Percentiles rank a stretch among this genome's conserved stretches.
Conservation (phyloP, 2,113 vertebrate genomes). For the Saiga tatarica region DNA sequence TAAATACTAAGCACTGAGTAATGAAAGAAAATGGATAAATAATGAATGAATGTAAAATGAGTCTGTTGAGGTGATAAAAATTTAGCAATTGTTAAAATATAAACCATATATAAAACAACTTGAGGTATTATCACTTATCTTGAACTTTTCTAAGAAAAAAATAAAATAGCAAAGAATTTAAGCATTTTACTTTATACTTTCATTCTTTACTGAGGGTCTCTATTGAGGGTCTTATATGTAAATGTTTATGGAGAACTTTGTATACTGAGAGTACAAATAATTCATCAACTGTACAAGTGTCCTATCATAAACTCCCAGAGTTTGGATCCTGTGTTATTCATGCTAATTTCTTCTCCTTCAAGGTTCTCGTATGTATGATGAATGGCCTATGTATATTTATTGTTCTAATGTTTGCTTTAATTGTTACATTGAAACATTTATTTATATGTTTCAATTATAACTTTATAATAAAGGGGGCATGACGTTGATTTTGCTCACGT, state of each 20-base stretch:
- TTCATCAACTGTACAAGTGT: background rate
- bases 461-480: background rate
- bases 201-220: background rate
- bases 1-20: background rate
- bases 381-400: background rate
- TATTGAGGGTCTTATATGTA: background rate
- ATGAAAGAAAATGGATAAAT: background rate
- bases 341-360: background rate
- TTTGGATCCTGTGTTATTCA: background rate
- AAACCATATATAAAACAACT: background rate
- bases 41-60: background rate
- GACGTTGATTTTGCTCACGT: background rate
- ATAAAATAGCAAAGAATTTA: background rate
- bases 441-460: background rate
- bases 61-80: background rate
- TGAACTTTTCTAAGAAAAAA: background rate
- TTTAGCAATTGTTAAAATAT: background rate
- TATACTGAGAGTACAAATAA: background rate
- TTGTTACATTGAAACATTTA: background rate
- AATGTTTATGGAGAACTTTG: background rate
- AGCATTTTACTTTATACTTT: background rate
- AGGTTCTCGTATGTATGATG: background rate
- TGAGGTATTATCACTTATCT: background rate
- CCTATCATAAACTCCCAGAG: background rate
- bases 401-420: conserved; percentile 15